Conservation (phyloP, 1,140 invertebrate species). For the Cydia strobilella region DNA sequence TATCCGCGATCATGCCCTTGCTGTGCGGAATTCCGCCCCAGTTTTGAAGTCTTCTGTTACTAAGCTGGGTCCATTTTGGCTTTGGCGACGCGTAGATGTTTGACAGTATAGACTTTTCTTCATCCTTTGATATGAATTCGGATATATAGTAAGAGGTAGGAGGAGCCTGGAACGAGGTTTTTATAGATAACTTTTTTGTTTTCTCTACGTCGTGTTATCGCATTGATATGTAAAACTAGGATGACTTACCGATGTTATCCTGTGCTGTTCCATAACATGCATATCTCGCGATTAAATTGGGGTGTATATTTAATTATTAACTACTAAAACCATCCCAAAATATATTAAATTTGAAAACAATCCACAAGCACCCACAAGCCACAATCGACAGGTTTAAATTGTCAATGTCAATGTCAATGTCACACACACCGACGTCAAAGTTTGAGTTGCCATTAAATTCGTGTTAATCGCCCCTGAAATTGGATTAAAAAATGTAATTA, state of each 20-base stretch:
- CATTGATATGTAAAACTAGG: neutral
- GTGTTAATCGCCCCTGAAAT: neutral
- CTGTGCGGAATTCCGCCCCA: conserved; percentile 97
- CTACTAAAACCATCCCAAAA: neutral
- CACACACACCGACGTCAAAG: neutral
- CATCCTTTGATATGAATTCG: conserved; percentile 91
- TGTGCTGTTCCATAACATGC: conserved; percentile 2
- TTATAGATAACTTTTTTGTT: neutral
- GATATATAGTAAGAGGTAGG: conserved; percentile 92
- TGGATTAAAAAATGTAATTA: neutral
- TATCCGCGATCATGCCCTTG: conserved; percentile 97
- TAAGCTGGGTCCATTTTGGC: conserved; percentile 97
- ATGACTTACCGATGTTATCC: conserved; percentile 5
- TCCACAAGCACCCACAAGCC: neutral
- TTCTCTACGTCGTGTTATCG: neutral
- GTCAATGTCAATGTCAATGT: neutral
- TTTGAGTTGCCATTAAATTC: neutral
- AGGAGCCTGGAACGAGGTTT: conserved; percentile 81
- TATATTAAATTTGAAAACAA: neutral
- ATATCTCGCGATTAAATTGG: neutral
- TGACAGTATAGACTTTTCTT: conserved; percentile 88
- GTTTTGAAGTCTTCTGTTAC: conserved; percentile 95
- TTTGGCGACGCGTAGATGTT: conserved; percentile 91
- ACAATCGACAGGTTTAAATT: neutral
- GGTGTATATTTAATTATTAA: neutral